Evolutionary conservation across 2,797 vertebrate genomes (phyloP).

Genomic region (Rhinogobio ventralis): DNA sequence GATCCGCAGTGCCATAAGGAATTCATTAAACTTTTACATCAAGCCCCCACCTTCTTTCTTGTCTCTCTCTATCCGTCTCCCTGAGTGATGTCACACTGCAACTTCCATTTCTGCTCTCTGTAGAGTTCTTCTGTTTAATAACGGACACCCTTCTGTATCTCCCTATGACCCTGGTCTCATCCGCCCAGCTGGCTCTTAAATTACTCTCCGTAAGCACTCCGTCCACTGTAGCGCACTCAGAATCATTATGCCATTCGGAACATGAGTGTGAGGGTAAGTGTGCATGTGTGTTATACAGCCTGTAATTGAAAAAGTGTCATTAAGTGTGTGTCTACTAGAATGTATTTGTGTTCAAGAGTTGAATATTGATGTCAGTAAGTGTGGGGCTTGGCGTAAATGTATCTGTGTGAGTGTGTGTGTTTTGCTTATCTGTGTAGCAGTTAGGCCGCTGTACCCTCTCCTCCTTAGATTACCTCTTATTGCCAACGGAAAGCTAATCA

Average conservation of each 20-base stretch:
- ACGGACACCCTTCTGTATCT: slow-evolving; percentile 74
- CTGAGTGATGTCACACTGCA: slow-evolving; percentile 67
- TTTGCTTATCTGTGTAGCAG: slow-evolving; percentile 1
- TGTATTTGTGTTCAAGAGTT: slow-evolving; percentile 43
- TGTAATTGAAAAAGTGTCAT: slow-evolving; percentile 47
- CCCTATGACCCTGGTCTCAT: slow-evolving; percentile 76
- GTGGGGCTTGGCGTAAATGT: slow-evolving; percentile 16
- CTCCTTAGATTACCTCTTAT: slow-evolving; percentile 71
- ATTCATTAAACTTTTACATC: slow-evolving; percentile 67
- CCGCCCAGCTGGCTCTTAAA: slow-evolving; percentile 76
- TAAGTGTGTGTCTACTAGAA: slow-evolving; percentile 26
- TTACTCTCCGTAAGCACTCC: slow-evolving; percentile 77
- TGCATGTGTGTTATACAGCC: slow-evolving; percentile 8
- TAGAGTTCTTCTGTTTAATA: slow-evolving; percentile 80
- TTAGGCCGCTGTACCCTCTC: slow-evolving; percentile 63
- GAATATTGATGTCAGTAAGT: slow-evolving; percentile 34
- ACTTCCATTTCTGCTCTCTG: slow-evolving; percentile 71
- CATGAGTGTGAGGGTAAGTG: slow-evolving; percentile 44
- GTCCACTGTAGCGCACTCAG: slow-evolving; percentile 68
- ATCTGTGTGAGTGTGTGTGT: neutral
- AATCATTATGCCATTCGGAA: slow-evolving; percentile 67
- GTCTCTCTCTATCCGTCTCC: slow-evolving; percentile 52
- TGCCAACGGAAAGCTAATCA: slow-evolving; percentile 65
- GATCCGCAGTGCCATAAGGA: slow-evolving; percentile 63
- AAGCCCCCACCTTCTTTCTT: slow-evolving; percentile 51